Evolutionary conservation across 1,140 invertebrate species (phyloP).

Genomic region (Kradibia gibbosae): DNA sequence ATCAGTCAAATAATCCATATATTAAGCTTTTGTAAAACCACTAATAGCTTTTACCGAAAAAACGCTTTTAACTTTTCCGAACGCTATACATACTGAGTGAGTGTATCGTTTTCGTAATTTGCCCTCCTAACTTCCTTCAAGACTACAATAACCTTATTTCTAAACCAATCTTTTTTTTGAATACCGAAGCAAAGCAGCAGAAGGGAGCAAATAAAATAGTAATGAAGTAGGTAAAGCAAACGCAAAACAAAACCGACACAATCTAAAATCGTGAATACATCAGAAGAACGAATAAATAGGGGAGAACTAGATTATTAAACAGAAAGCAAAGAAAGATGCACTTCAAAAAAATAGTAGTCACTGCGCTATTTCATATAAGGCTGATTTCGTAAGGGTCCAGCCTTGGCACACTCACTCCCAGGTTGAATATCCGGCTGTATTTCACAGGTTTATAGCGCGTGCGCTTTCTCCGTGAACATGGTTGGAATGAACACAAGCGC

Average conservation of each 20-base stretch:
- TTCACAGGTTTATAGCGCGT: constrained; percentile 10
- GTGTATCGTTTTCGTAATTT: constrained; percentile 24
- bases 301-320: not conserved
- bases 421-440: constrained; percentile 29
- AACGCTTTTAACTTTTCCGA: not conserved
- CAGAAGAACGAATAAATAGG: not conserved
- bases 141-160: not conserved
- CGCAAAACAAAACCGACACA: constrained; percentile 27
- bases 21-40: no score
- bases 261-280: not conserved
- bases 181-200: not conserved
- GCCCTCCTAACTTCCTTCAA: not conserved
- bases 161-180: not conserved
- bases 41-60: no score
- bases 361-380: not conserved
- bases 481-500: not conserved
- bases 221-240: not conserved
- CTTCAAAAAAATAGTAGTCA: constrained; percentile 18
- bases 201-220: not conserved
- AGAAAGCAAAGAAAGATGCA: not conserved
- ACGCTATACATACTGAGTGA: not conserved
- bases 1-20: no score
- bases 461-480: not conserved
- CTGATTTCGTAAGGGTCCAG: constrained; percentile 7
- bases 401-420: not conserved